Evolutionary conservation across 2,888 invertebrate species (phyloP).

Genomic region (Terebella lapidaria): DNA sequence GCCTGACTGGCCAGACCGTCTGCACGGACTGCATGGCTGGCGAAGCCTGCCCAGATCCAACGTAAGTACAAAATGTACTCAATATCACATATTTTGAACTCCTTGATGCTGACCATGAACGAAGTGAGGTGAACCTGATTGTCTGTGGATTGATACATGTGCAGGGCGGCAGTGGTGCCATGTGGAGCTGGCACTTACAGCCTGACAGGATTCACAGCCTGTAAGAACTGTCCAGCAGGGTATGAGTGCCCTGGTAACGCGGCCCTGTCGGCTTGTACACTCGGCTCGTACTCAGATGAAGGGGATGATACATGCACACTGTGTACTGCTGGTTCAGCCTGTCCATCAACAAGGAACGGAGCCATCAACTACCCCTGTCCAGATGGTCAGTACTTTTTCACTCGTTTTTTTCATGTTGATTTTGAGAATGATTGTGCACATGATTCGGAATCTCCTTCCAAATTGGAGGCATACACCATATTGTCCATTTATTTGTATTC

Average conservation of each 20-base stretch:
- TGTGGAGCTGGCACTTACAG: conserved; percentile 39
- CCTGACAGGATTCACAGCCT: conserved; percentile 25
- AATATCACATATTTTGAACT: background rate
- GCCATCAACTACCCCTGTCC: conserved; percentile 18
- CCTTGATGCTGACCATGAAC: background rate
- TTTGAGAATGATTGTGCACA: too few species aligned
- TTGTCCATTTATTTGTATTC: background rate
- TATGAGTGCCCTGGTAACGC: conserved; percentile 29
- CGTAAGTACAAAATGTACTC: conserved; percentile 17
- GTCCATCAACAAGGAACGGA: conserved; percentile 28
- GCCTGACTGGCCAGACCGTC: conserved; percentile 20
- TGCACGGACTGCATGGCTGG: conserved; percentile 36
- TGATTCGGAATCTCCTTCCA: too few species aligned
- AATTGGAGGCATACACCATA: too few species aligned
- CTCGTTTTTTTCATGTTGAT: too few species aligned
- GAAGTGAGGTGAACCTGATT: background rate
- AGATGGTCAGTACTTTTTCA: background rate
- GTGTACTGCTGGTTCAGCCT: conserved; percentile 23
- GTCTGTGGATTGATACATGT: too few species aligned
- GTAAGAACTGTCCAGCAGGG: conserved; percentile 42
- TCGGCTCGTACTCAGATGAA: conserved; percentile 30
- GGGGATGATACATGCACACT: conserved; percentile 16
- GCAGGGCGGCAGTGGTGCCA: conserved; percentile 21
- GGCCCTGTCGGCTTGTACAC: conserved; percentile 21
- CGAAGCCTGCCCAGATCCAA: conserved; percentile 26